These are phyloP conservation scores for Hemibagrus wyckioides DNA, from an alignment of 2,113 vertebrate species.

Conservation along the genomic window DNA sequence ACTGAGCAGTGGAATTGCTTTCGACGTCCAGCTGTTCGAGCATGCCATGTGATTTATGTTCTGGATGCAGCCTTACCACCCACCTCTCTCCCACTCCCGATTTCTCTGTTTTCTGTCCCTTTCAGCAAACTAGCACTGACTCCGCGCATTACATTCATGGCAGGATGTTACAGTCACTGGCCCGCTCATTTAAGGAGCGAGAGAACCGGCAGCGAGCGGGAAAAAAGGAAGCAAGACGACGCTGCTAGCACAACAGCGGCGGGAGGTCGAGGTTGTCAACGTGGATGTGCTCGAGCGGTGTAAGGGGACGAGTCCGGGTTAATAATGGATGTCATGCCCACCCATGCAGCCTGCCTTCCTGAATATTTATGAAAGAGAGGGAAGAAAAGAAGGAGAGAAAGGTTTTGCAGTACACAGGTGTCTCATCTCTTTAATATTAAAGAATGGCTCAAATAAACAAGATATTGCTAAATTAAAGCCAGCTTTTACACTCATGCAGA, in stretches of 20 bases:
- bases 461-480: not conserved
- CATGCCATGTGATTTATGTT: constrained; percentile 73
- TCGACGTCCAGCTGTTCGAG: constrained; percentile 62
- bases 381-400: constrained; percentile 49
- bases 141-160: constrained; percentile 18
- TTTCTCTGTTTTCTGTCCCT: constrained; percentile 15
- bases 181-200: not conserved
- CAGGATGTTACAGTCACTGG: constrained; percentile 12
- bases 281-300: constrained; percentile 60
- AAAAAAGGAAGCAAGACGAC: constrained; percentile 32
- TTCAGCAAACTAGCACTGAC: constrained; percentile 22
- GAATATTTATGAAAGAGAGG: constrained; percentile 72
- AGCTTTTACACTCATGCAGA: not conserved
- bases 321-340: constrained; percentile 63
- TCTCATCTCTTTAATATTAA: constrained; percentile 53
- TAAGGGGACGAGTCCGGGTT: constrained; percentile 40
- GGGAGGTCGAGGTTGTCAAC: constrained; percentile 64
- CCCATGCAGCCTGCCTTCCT: constrained; percentile 51
- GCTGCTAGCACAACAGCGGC: constrained; percentile 47
- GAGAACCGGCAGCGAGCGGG: not conserved
- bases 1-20: constrained; percentile 55
- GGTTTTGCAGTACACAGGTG: constrained; percentile 54
- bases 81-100: constrained; percentile 20
- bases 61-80: constrained; percentile 63
- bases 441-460: not conserved